phyloP scores from a whole-genome alignment of 2,888 invertebrate species.

The Podabrus alpinus region DNA sequence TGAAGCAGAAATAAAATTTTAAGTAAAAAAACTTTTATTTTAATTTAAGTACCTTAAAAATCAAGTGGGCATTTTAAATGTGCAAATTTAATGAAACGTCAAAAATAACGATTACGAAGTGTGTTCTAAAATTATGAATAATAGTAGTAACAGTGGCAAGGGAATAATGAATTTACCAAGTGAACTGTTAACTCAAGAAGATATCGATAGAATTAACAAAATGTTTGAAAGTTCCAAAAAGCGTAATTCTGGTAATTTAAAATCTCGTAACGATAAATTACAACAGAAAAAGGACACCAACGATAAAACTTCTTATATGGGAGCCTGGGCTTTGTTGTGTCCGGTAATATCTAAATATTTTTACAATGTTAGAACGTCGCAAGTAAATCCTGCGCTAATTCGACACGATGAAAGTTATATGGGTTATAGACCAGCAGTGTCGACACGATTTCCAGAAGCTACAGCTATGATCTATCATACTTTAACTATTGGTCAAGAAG shows the following conservation, averaged over 20 bases:
- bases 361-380: conserved; percentile 47
- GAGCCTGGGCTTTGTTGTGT: conserved; percentile 68
- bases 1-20: background rate
- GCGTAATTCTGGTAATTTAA: conserved; percentile 1
- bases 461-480: conserved; percentile 70
- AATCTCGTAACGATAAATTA: background rate
- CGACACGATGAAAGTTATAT: conserved; percentile 54
- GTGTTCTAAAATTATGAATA: background rate
- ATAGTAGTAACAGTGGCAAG: background rate
- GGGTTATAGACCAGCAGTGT: conserved; percentile 52
- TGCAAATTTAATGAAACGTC: background rate
- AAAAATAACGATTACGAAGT: background rate
- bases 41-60: background rate
- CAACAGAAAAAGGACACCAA: conserved; percentile 32
- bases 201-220: conserved; percentile 55
- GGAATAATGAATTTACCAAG: conserved; percentile 61
- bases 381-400: conserved; percentile 51
- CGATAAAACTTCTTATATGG: conserved; percentile 44
- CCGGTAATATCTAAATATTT: conserved; percentile 62
- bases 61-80: background rate
- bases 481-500: conserved; percentile 72
- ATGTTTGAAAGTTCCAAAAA: conserved; percentile 53
- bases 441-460: conserved; percentile 53
- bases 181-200: conserved; percentile 63
- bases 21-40: background rate